A percentile compares a stretch with the other conserved stretches of the same genome.
These are phyloP conservation scores for Acanthosepion esculentum DNA, from an alignment of 2,888 invertebrate species.

Conservation along the genomic window DNA sequence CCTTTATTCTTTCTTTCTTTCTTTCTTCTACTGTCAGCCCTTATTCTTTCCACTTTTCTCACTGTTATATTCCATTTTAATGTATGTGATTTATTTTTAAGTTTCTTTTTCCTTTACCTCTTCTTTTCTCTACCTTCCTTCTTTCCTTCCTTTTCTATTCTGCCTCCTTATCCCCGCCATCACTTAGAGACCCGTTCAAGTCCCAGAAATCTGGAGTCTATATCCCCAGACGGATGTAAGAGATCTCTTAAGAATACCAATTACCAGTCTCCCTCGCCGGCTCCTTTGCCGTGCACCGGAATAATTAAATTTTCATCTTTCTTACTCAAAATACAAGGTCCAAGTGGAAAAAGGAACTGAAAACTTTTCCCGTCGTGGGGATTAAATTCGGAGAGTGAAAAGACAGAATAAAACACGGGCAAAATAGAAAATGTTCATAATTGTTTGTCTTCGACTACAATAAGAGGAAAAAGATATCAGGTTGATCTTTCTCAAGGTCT, in stretches of 20 bases:
- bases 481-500: constrained; percentile 10
- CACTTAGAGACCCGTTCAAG: background rate
- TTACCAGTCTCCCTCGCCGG: background rate
- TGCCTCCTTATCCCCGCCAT: background rate
- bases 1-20: background rate
- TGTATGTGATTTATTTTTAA: background rate
- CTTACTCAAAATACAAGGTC: background rate
- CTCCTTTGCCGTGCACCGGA: background rate
- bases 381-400: background rate
- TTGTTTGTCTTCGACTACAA: background rate
- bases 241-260: background rate
- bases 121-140: background rate
- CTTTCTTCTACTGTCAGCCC: background rate
- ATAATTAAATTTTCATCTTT: background rate
- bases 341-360: background rate
- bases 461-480: background rate
- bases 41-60: background rate
- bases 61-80: background rate
- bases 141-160: background rate
- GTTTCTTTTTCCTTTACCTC: background rate
- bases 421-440: background rate
- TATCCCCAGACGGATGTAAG: background rate
- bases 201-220: background rate
- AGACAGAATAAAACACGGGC: background rate
- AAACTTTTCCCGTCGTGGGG: background rate